A percentile compares a stretch with the other conserved stretches of the same genome.
Evolutionary conservation across 2,888 invertebrate genomes (phyloP).

Genomic region (Troglohyphantes excavatus): DNA sequence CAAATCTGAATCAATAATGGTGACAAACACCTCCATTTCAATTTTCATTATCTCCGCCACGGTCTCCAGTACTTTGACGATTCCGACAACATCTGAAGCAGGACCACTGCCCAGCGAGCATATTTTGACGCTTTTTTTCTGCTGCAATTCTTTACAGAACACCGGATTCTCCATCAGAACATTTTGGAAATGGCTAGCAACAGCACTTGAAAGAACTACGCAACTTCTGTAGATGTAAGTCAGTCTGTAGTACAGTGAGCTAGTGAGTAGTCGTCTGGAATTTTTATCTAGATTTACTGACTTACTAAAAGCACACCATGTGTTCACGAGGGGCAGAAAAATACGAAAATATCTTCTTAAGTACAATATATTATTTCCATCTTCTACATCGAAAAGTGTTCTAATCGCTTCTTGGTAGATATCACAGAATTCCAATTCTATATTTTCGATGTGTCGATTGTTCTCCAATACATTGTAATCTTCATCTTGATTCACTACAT

Average conservation of each 20-base stretch:
- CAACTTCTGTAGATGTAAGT: not conserved
- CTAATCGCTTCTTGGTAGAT: too few species aligned
- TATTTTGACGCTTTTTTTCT: not conserved
- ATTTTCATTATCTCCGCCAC: not conserved
- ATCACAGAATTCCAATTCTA: too few species aligned
- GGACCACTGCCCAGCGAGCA: conserved; percentile 15
- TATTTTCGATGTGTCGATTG: too few species aligned
- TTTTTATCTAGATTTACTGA: too few species aligned
- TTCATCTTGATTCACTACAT: too few species aligned
- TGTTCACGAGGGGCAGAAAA: too few species aligned
- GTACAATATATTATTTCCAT: too few species aligned
- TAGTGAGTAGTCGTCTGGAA: too few species aligned
- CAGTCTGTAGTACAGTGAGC: not conserved
- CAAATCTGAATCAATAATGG: not conserved
- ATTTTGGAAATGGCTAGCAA: conserved; percentile 15
- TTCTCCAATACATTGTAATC: too few species aligned
- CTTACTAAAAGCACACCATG: too few species aligned
- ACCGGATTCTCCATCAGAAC: not conserved
- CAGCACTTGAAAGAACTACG: conserved; percentile 7
- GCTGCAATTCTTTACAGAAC: not conserved
- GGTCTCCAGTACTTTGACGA: conserved; percentile 2
- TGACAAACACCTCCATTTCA: not conserved
- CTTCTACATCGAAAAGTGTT: too few species aligned
- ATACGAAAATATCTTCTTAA: too few species aligned
- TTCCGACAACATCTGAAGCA: not conserved